A percentile compares a stretch with the other conserved stretches of the same genome.
phyloP scores from a whole-genome alignment of 2,888 invertebrate genomes.

The Caenorhabditis macrosperma region DNA sequence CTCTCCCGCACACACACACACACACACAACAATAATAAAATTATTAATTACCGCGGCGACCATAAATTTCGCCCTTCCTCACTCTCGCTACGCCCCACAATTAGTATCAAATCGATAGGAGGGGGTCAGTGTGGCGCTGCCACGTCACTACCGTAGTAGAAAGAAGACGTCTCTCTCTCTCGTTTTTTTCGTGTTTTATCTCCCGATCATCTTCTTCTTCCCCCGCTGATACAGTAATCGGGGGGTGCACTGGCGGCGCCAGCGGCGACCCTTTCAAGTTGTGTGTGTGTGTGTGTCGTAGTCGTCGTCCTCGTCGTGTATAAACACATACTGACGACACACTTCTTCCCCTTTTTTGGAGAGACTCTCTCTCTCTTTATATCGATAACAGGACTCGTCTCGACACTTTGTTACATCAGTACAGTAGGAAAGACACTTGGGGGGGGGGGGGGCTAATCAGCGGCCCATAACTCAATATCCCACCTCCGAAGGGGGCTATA shows the following conservation, averaged over 20 bases:
- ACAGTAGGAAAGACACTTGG: slow-evolving; percentile 1
- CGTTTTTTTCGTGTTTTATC: slow-evolving; percentile 2
- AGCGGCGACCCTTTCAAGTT: slow-evolving; percentile 55
- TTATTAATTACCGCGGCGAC: slow-evolving; percentile 43
- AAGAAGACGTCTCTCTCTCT: not conserved
- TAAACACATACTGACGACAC: slow-evolving; percentile 23
- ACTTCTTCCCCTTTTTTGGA: slow-evolving; percentile 6
- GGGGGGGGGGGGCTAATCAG: not conserved
- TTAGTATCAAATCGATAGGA: slow-evolving; percentile 21
- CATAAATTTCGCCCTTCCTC: slow-evolving; percentile 25
- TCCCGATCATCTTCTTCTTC: slow-evolving; percentile 11
- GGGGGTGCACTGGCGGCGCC: slow-evolving; percentile 21
- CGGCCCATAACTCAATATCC: slow-evolving; percentile 30
- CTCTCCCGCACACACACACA: too few relatives aligned
- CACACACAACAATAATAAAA: slow-evolving; percentile 40
- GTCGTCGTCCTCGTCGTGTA: slow-evolving; percentile 37
- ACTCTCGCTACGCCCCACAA: slow-evolving; percentile 14
- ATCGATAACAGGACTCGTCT: slow-evolving; percentile 27
- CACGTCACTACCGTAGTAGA: slow-evolving; percentile 8
- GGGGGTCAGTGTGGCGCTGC: not conserved
- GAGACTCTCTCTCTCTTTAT: too few relatives aligned
- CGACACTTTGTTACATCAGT: slow-evolving; percentile 7
- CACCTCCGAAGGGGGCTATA: slow-evolving; percentile 26
- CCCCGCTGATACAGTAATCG: slow-evolving; percentile 31
- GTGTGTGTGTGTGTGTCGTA: slow-evolving; percentile 22